Base-by-base conservation (phyloP, 2,113 vertebrate genomes). In the Hippocampus comes region DNA sequence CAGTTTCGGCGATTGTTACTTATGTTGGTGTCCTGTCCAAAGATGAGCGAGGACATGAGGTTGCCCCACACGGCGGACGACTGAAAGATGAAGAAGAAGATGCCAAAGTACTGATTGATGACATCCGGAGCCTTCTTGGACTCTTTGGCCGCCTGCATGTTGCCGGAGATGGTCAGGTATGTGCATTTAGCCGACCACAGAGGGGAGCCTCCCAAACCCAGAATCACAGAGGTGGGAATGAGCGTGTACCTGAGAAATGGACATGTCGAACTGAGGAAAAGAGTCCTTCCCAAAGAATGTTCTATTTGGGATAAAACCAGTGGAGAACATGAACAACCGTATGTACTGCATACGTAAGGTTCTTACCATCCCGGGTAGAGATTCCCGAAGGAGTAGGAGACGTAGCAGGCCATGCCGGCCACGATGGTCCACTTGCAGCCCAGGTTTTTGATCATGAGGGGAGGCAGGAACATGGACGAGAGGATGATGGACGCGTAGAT, bases 351-450 rank as follows among this genome's bases (percentile, higher is more conserved):
- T 11, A 18, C 30, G 11, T 18, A 21, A n/a, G 5, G 25, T n/a
- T 27, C 2, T 79, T 84, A 89, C 97, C 97, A 99, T 93, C 93
- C 95, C 21, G 95, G 91, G 0, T 92, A 91, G 89, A 99, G 94
- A 90, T 98, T 99, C 63, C 96, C 97, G 14, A 97, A 70, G 2
- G 94, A 97, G 88, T 95, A 99, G 0, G 94, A 41, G 0, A 97
- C 86, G 2, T 99, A 99, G 82, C 96, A 95, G 80, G 89, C 93
- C 97, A 98, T 99, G n/a, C 94, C 92, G 9, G 56, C 74, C 1
- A 91, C 92, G 0, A 99, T 92, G 78, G 95, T 98, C 96, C 97
- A 97, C 85, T 99, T 99, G 88, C 96, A 99, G 85, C 97, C 96
- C 81, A 95, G 82, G 42, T 92, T 95, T 81, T 94, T 88, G 82